Evolutionary conservation across 1,140 invertebrate species (phyloP), one percentile per base, ranked within the genome.

Genomic region (Drosophila murphyi): DNA sequence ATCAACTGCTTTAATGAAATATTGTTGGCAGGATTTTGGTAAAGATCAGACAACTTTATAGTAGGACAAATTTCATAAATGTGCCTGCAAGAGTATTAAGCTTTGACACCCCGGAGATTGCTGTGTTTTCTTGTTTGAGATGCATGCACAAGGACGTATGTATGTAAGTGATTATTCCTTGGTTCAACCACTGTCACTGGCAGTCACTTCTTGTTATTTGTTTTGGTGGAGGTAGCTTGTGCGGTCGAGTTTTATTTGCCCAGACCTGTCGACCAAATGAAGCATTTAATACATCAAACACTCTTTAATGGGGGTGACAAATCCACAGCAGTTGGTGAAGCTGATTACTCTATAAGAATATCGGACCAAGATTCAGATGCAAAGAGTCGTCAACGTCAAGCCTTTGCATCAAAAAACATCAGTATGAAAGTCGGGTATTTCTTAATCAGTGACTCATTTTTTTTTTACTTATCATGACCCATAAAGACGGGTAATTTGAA

Each of bases 251-350:
- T 80, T 91, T 91, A 82, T 92, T 92, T 92, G 85, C 82, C 74
- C 78, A 89, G 90, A 92, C 90, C 90, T 92, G 90, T 92, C 90
- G 79, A 82, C 75, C 90, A 92, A 92, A 92, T 92, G 90, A 92
- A 92, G 75, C 90, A 82, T 86, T 89, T 92, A 92, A 92, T 92
- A 92, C 90, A 92, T 92, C 90, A 92, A 92, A 92, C 87, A 82
- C 80, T 86, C 79, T 81, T 89, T 78, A 92, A 78, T 86, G 78
- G 85, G 90, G 90, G 87, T 92, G 90, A 91, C 90, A 92, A 92
- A 90, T 89, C 87, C 81, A 62, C 74, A 83, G 77, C 83, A 80
- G 87, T 89, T 86, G 83, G 59, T 48, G 85, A 72, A 72, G 64
- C 74, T 89, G 77, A 89, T 89, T 89, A 85, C 75, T 85, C 72